Base-by-base conservation (phyloP, 2,888 invertebrate genomes). In the Uloborus plumipes region DNA sequence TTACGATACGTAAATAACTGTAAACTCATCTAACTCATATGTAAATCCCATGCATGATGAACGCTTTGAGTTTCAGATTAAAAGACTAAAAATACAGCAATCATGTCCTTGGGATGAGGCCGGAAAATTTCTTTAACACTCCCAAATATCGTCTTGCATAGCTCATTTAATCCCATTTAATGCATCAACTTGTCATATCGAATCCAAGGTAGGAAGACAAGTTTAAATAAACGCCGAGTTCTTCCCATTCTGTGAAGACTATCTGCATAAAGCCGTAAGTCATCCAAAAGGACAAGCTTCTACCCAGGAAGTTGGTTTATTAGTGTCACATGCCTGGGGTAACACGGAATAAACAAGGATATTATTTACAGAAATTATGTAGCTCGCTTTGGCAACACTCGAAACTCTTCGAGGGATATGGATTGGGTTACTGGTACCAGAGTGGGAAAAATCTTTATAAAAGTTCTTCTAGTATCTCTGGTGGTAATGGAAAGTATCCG, bases 291-390 rank as follows among this genome's bases (percentile, higher is more conserved):
- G 22, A 20, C 16, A 49, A 26, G 51, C 51, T 20, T 22, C 26
- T 51, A 20, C 49, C 14, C 49, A 69, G 69, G 74, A 80, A 80
- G 74, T 69, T 16, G 49, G 69, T 74, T 55, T 74, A 70, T 80
- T 65, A 80, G 70, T 58, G 74, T 80, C 80, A 50, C 74, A 80
- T 74, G 80, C 70, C 80, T 80, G 58, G 74, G 64, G 65, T 70
- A 31, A 50, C 70, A 55, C 74, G 74, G 80, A 51, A 79, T 79
- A 79, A 70, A 70, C 74, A 74, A 70, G 74, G 50, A 58, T 74
- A 74, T 80, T 74, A 74, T 65, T 78, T 78, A 78, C 71, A 50
- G 62, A 49, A 64, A 75, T 50, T 64, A 64, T 64, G 64, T 49
- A 49, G 64, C 39, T 39, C 47, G 64, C 64, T 39, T 39, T 39